phyloP scores from a whole-genome alignment of 2,113 vertebrate genomes.

The Todiramphus saurophagus region DNA sequence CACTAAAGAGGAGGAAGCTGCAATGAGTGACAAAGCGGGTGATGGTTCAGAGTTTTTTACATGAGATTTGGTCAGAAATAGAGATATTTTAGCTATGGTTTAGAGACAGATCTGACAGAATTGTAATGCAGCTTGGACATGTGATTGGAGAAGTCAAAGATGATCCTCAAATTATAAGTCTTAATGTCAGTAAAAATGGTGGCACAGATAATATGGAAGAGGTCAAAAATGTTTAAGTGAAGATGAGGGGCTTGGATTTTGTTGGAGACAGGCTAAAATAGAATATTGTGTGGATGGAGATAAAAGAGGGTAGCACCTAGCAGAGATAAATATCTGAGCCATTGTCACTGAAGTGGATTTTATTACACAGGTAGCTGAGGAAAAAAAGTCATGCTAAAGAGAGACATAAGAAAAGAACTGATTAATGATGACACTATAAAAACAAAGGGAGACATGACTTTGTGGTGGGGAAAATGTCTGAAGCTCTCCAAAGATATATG shows the following conservation, averaged over 20 bases:
- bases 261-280: neutral
- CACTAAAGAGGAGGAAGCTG: neutral
- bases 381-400: neutral
- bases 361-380: neutral
- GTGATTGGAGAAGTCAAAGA: neutral
- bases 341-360: neutral
- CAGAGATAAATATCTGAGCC: neutral
- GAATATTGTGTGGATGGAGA: neutral
- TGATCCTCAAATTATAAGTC: neutral
- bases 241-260: neutral
- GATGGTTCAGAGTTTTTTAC: neutral
- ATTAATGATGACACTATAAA: neutral
- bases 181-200: neutral
- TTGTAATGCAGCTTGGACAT: neutral
- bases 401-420: neutral
- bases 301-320: neutral
- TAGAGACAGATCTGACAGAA: neutral
- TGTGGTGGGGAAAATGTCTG: neutral
- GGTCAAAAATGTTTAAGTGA: neutral
- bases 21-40: neutral
- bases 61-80: neutral
- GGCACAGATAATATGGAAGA: neutral
- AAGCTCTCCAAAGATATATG: neutral
- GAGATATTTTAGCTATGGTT: neutral
- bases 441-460: neutral